Conservation (phyloP, 2,113 vertebrate genomes). For the Girardinichthys multiradiatus region DNA sequence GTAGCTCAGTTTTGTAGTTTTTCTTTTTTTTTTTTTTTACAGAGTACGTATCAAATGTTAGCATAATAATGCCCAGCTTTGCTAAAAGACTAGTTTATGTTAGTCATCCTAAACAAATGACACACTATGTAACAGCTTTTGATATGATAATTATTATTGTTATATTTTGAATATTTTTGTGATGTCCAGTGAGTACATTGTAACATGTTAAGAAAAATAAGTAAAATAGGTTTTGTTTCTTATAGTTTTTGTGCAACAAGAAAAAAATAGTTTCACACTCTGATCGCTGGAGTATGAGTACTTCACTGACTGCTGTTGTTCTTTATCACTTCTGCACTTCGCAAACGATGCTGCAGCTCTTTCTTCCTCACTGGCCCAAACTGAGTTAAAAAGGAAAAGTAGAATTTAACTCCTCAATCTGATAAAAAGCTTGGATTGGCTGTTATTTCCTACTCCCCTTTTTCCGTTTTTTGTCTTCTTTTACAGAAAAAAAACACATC, state of each 20-base stretch:
- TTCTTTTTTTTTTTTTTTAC: no score
- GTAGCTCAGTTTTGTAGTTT: no score
- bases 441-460: background rate
- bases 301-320: constrained; percentile 57
- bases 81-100: no score
- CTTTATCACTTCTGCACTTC: constrained; percentile 61
- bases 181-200: no score
- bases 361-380: constrained; percentile 61
- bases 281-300: constrained; percentile 62
- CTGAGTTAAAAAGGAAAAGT: constrained; percentile 69
- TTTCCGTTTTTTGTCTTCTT: background rate
- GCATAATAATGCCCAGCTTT: no score
- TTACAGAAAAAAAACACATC: background rate
- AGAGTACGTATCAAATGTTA: no score
- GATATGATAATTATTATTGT: no score
- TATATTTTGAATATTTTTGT: no score
- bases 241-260: constrained; percentile 41
- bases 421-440: constrained; percentile 10
- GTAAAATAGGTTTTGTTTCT: constrained; percentile 41
- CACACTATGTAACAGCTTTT: no score
- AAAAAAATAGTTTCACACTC: constrained; percentile 59
- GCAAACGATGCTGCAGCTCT: constrained; percentile 55
- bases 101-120: no score
- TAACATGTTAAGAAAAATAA: no score
- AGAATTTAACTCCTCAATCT: constrained; percentile 62